Conservation (phyloP, 2,797 vertebrate genomes). For the Lithobates pipiens region DNA sequence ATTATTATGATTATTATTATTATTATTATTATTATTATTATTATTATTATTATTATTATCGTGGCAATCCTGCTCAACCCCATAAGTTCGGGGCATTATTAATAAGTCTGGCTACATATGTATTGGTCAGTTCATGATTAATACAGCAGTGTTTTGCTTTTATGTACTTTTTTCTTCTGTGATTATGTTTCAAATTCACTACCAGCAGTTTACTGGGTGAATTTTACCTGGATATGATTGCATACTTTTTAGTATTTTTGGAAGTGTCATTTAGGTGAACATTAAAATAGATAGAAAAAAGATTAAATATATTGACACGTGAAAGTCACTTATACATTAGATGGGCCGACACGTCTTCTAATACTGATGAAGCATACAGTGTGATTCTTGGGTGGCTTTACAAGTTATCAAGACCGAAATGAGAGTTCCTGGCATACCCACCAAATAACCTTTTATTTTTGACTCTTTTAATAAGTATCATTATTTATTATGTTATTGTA, state of each 20-base stretch:
- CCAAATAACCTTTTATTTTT: background rate
- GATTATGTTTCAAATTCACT: background rate
- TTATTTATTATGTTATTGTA: background rate
- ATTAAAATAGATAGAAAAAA: background rate
- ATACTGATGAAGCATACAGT: background rate
- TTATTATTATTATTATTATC: too few relatives aligned
- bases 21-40: too few relatives aligned
- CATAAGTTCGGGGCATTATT: background rate
- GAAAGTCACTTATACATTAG: constrained; percentile 4
- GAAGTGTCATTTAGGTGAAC: background rate
- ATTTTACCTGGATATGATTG: background rate
- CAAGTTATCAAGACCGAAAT: background rate
- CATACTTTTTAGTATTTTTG: background rate
- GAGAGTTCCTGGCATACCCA: background rate
- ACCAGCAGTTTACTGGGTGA: background rate
- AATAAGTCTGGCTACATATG: background rate
- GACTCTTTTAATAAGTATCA: background rate
- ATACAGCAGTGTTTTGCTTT: background rate
- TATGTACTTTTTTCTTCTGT: background rate
- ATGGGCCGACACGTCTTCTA: constrained; percentile 4
- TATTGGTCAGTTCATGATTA: background rate
- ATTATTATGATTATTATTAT: too few relatives aligned
- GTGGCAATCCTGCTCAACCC: background rate
- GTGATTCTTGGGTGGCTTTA: background rate
- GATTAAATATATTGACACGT: background rate